A percentile compares a stretch with the other conserved stretches of the same genome.
Evolutionary conservation across 2,113 vertebrate species (phyloP).

Genomic region (Saiga tatarica): DNA sequence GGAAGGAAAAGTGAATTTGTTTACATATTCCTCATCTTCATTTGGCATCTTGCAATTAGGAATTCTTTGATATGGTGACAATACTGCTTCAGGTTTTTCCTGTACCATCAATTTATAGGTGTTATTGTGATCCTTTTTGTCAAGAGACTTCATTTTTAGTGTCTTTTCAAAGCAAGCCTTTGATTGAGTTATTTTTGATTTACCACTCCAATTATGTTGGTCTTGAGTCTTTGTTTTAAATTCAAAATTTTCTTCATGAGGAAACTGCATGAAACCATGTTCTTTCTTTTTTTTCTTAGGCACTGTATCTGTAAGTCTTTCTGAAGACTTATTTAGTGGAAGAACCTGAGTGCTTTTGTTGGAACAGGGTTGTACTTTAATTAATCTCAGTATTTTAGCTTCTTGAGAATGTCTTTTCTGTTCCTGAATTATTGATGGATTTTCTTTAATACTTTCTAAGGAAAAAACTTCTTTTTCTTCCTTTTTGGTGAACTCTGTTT

Average conservation of each 20-base stretch:
- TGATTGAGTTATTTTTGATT: conserved; percentile 34
- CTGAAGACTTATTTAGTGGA: conserved; percentile 47
- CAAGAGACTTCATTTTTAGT: conserved; percentile 41
- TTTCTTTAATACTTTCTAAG: conserved; percentile 43
- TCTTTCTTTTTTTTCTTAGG: conserved; percentile 61
- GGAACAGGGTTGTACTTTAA: conserved; percentile 9
- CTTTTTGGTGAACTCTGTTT: conserved; percentile 48
- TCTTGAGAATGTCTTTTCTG: conserved; percentile 43
- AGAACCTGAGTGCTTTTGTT: conserved; percentile 20
- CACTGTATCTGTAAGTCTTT: not conserved
- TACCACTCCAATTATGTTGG: not conserved
- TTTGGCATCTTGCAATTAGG: conserved; percentile 17
- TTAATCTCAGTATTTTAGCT: not conserved
- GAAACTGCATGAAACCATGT: not conserved
- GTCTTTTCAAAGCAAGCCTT: conserved; percentile 54
- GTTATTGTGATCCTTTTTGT: conserved; percentile 11
- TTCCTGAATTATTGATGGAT: not conserved
- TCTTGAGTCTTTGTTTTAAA: conserved; percentile 55
- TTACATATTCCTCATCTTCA: conserved; percentile 28
- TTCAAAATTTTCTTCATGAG: conserved; percentile 38
- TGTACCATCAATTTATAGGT: not conserved
- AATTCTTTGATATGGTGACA: conserved; percentile 15
- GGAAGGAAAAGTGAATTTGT: conserved; percentile 38
- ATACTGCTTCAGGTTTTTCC: conserved; percentile 15
- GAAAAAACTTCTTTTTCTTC: conserved; percentile 26